phyloP scores from a whole-genome alignment of 1,140 invertebrate species.

The Atta colombica region DNA sequence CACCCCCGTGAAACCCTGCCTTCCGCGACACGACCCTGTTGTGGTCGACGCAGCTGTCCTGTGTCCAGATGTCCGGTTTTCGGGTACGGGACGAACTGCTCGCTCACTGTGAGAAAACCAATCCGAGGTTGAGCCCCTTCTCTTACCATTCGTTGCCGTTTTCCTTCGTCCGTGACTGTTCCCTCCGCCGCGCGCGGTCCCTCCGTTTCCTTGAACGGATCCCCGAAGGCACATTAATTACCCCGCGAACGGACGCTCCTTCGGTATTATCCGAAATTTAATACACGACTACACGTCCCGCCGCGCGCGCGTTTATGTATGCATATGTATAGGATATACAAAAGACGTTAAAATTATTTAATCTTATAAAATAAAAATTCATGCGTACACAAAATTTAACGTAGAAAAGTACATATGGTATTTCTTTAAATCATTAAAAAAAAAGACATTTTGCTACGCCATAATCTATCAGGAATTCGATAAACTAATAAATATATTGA shows the following conservation, averaged over 20 bases:
- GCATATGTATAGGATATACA: too few species aligned
- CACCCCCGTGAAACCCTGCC: slow-evolving; percentile 62
- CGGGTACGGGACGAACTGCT: slow-evolving; percentile 69
- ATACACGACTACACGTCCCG: slow-evolving; percentile 69
- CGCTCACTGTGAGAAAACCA: slow-evolving; percentile 81
- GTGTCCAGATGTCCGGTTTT: slow-evolving; percentile 82
- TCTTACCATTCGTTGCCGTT: slow-evolving; percentile 66
- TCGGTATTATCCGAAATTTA: slow-evolving; percentile 82
- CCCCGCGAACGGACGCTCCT: slow-evolving; percentile 75
- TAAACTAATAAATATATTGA: background rate
- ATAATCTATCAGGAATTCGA: background rate
- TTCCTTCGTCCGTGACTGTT: slow-evolving; percentile 65
- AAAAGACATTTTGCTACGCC: too few species aligned
- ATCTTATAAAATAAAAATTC: background rate
- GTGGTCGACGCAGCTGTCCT: slow-evolving; percentile 80
- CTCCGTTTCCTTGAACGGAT: slow-evolving; percentile 63
- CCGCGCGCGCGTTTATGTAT: background rate
- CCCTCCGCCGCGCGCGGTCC: slow-evolving; percentile 36
- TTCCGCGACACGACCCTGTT: slow-evolving; percentile 61
- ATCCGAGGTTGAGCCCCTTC: slow-evolving; percentile 72
- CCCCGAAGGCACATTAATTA: slow-evolving; percentile 82
- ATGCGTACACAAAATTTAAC: background rate
- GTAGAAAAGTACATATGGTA: background rate
- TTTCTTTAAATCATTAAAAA: background rate
- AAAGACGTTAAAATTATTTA: background rate